Conservation (phyloP, 2,797 vertebrate species). For the Falco cherrug region DNA sequence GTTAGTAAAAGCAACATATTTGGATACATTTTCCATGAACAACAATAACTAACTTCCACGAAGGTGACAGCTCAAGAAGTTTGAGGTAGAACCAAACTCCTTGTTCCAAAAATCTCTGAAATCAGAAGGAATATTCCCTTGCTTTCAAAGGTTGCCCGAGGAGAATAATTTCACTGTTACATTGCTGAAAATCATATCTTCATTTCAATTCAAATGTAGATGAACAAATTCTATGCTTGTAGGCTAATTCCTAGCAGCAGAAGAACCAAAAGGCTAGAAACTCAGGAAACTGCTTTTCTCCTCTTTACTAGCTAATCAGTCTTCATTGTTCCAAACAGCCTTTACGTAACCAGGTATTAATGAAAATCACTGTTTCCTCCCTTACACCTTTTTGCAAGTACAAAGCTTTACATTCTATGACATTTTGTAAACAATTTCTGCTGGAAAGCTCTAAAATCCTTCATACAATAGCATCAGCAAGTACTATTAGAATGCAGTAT, state of each 20-base stretch:
- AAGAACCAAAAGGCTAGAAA: slow-evolving; percentile 30
- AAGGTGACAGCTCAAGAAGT: background rate
- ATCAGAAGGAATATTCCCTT: background rate
- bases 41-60: background rate
- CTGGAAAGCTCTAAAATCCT: slow-evolving; percentile 16
- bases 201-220: slow-evolving; percentile 60
- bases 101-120: background rate
- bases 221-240: slow-evolving; percentile 17
- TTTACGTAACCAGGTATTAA: background rate
- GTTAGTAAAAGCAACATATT: background rate
- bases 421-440: slow-evolving; percentile 24
- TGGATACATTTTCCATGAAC: background rate
- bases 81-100: background rate
- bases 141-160: slow-evolving; percentile 3
- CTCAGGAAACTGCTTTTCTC: background rate
- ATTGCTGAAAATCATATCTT: slow-evolving; percentile 38
- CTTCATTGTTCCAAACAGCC: slow-evolving; percentile 13
- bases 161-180: slow-evolving; percentile 50
- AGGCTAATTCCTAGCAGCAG: slow-evolving; percentile 6
- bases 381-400: background rate
- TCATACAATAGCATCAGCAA: background rate
- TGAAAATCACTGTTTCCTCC: background rate
- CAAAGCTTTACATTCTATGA: slow-evolving; percentile 20
- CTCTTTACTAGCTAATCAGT: background rate
- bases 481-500: background rate